Evolutionary conservation across 2,888 invertebrate species (phyloP), one percentile per base, ranked within the genome.

Genomic region (Pseudococcus longispinus): DNA sequence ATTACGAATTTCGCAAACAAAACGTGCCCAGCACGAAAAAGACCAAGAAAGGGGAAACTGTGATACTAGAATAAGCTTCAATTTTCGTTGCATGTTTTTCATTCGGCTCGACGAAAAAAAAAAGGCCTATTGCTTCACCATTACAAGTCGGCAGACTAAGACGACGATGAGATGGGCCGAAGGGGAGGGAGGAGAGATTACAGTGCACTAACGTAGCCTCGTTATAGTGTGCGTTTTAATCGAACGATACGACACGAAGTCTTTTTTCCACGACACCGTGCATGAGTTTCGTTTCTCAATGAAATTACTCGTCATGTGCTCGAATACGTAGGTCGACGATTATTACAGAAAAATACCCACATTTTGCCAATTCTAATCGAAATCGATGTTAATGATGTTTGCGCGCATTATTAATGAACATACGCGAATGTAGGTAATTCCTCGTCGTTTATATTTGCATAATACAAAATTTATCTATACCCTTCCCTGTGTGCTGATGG

Each of bases 401-500:
- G 70, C 18, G 29, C 70, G 29, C 15, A 70, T 70, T 70, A 70
- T 29, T 70, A 70, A 70, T 70, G 70, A 70, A 70, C 32, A 26
- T 70, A 70, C 29, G 70, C 70, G 70, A 70, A 70, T 70, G 29
- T 70, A 60, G 60, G 60, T 60, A 70, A 70, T 70, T 70, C 70
- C 18, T 29, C 65, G 65, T 20, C 70, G 15, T 70, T 70, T 29
- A 18, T 70, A 70, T 70, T 29, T 70, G 29, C 70, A 60, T 60
- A 60, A 60, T 60, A 60, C 60, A 60, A 60, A 60, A 60, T 60
- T 60, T 15, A 37, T 37, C 37, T 37, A 60, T 60, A 60, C 60
- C 60, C 60, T 23, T 23, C 60, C 60, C 11, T 9, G 0, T 37
- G 8, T 4, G 37, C 8, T 37, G 37, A 37, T 37, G 9, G 9